These are phyloP conservation scores for Anthoscopus minutus DNA, from an alignment of 2,113 vertebrate genomes.

Conservation along the genomic window DNA sequence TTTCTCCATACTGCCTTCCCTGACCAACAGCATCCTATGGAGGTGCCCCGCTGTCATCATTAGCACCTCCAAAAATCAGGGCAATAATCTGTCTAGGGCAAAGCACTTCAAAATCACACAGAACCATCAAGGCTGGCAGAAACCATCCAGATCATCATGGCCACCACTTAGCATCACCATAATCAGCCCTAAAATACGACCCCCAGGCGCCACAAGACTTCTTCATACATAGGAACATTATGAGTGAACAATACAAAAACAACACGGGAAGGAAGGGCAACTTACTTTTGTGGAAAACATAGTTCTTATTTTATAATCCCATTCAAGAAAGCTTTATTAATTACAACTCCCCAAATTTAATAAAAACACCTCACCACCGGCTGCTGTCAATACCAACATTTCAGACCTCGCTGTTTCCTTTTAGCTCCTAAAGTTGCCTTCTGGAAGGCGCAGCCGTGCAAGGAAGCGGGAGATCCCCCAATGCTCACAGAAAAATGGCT, in stretches of 20 bases:
- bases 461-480: neutral
- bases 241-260: neutral
- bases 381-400: neutral
- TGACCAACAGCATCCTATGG: neutral
- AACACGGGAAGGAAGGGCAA: neutral
- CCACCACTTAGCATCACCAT: neutral
- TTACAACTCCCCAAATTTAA: neutral
- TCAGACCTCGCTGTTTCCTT: neutral
- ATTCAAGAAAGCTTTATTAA: neutral
- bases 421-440: too few relatives aligned
- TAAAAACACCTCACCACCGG: neutral
- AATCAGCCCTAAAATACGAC: neutral
- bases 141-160: neutral
- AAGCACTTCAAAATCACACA: neutral
- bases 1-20: neutral
- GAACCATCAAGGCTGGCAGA: neutral
- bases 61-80: neutral
- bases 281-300: neutral
- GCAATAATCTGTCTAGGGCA: neutral
- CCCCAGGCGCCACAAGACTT: neutral
- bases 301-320: neutral
- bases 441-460: neutral
- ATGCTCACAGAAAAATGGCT: accelerated
- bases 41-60: neutral
- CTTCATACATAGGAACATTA: neutral